A percentile compares a stretch with the other conserved stretches of the same genome.
Conservation (phyloP, 2,888 invertebrate species). For the Dynastes hyllus region DNA sequence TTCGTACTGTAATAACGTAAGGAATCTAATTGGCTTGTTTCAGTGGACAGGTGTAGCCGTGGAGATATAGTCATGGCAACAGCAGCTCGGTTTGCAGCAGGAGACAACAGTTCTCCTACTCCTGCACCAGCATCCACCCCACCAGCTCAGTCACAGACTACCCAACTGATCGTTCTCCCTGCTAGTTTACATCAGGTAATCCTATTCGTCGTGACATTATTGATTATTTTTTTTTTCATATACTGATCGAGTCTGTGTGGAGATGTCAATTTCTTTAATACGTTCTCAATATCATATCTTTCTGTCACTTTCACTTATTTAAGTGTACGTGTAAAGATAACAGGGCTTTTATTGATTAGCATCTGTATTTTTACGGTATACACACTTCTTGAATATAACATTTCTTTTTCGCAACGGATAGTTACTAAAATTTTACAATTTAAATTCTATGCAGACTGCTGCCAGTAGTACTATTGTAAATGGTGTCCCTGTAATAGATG, state of each 20-base stretch:
- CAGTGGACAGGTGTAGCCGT: constrained; percentile 70
- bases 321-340: constrained; percentile 8
- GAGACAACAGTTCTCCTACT: constrained; percentile 71
- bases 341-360: constrained; percentile 10
- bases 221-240: constrained; percentile 25
- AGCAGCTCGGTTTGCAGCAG: constrained; percentile 76
- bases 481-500: constrained; percentile 71
- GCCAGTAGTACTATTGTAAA: constrained; percentile 66
- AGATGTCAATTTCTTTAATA: constrained; percentile 50
- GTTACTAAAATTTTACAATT: no score
- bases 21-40: constrained; percentile 61
- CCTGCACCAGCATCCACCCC: constrained; percentile 69
- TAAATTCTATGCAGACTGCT: constrained; percentile 58
- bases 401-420: not conserved
- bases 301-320: not conserved
- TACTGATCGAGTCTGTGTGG: constrained; percentile 9
- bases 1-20: constrained; percentile 25
- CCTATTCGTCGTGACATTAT: constrained; percentile 42
- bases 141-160: constrained; percentile 69
- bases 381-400: not conserved
- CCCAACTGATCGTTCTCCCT: constrained; percentile 71
- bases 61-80: constrained; percentile 72
- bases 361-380: no score
- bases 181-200: constrained; percentile 72
- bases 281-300: constrained; percentile 34